A percentile compares a stretch with the other conserved stretches of the same genome.
Evolutionary conservation across 2,888 invertebrate genomes (phyloP).

Genomic region (Rhingia rostrata): DNA sequence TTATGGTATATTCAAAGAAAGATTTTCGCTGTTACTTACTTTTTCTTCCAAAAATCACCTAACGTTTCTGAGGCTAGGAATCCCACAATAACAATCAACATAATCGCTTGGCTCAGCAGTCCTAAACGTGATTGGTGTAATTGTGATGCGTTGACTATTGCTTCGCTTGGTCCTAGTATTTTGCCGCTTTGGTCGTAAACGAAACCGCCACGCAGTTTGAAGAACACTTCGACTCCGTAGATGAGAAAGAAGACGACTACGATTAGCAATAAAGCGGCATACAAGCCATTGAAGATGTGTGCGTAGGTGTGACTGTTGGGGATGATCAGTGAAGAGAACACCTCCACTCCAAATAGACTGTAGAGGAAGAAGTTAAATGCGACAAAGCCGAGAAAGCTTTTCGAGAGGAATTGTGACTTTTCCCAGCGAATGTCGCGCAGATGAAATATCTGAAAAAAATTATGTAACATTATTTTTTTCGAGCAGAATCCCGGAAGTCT

Average conservation of each 20-base stretch:
- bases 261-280: constrained; percentile 94
- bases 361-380: constrained; percentile 95
- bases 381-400: constrained; percentile 94
- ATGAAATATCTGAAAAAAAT: constrained; percentile 90
- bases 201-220: constrained; percentile 95
- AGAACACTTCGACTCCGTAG: constrained; percentile 96
- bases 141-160: constrained; percentile 91
- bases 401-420: constrained; percentile 93
- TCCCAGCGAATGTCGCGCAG: constrained; percentile 94
- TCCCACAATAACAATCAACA: constrained; percentile 94
- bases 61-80: constrained; percentile 95
- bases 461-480: background rate
- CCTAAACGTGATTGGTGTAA: constrained; percentile 95
- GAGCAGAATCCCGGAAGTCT: too few species aligned
- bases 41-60: constrained; percentile 96
- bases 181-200: constrained; percentile 88
- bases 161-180: constrained; percentile 84
- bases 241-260: constrained; percentile 96
- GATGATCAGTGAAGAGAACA: constrained; percentile 81
- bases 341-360: constrained; percentile 91
- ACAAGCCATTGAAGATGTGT: constrained; percentile 95
- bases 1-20: background rate
- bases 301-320: constrained; percentile 85
- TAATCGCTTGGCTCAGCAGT: constrained; percentile 93
- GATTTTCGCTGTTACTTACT: constrained; percentile 84